A percentile compares a stretch with the other conserved stretches of the same genome.
Evolutionary conservation across 2,113 vertebrate species (phyloP).

Genomic region (Brachyistius frenatus): DNA sequence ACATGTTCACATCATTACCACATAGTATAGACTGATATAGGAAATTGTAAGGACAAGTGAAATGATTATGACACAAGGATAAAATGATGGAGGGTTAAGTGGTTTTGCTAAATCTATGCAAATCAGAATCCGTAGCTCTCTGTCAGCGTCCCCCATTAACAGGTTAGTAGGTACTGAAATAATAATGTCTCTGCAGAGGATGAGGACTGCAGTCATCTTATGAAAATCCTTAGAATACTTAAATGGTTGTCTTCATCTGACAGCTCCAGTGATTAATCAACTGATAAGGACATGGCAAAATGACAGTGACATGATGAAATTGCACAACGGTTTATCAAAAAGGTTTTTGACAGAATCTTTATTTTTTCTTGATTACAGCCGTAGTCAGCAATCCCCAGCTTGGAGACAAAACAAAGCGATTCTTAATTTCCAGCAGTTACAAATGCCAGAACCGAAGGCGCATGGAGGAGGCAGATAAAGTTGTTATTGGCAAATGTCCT

Average conservation of each 20-base stretch:
- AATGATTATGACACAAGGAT: not conserved
- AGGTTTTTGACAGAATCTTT: slow-evolving; percentile 81
- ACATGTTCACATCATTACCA: not conserved
- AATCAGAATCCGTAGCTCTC: slow-evolving; percentile 27
- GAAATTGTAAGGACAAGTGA: slow-evolving; percentile 7
- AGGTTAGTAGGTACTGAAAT: slow-evolving; percentile 10
- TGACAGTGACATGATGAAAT: slow-evolving; percentile 59
- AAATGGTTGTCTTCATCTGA: slow-evolving; percentile 47
- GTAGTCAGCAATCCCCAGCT: slow-evolving; percentile 87
- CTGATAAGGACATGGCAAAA: slow-evolving; percentile 65
- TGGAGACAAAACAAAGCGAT: slow-evolving; percentile 88
- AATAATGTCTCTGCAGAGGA: slow-evolving; percentile 18
- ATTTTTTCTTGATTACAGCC: slow-evolving; percentile 81
- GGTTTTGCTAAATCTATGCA: slow-evolving; percentile 35
- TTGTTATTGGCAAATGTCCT: slow-evolving; percentile 93
- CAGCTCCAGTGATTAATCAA: slow-evolving; percentile 65
- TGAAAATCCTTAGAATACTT: slow-evolving; percentile 29
- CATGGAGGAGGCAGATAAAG: slow-evolving; percentile 94
- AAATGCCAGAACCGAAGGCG: slow-evolving; percentile 87
- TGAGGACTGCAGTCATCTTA: not conserved
- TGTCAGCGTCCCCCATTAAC: slow-evolving; percentile 12
- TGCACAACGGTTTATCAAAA: slow-evolving; percentile 77
- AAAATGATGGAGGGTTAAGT: slow-evolving; percentile 28
- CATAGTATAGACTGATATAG: not conserved
- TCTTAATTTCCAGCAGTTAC: slow-evolving; percentile 89